Base-by-base conservation (phyloP, 2,797 vertebrate species). In the Sebastes minor region DNA sequence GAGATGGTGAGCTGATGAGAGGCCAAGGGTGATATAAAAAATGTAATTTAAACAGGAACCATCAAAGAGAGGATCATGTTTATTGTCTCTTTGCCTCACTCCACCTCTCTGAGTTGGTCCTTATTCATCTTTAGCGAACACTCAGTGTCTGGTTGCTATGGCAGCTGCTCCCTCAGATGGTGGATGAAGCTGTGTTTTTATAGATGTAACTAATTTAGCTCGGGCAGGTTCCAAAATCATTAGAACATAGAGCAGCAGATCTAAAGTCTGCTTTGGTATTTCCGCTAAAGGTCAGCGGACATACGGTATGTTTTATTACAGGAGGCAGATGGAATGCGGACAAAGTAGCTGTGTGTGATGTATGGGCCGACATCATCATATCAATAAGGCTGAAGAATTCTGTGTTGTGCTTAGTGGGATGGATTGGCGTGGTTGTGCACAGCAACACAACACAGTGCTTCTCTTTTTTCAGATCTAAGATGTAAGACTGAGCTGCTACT, bases 271-370 rank as follows among this genome's bases (percentile, higher is more conserved):
- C 89, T 70, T 74, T 88, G 89, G 85, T 91, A 91, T 94, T 93
- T 92, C 66, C 83, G 55, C 75, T 62, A 90, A 93, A 94, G 92
- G 92, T 93, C 88, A 94, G 73, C 60, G 74, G 80, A 84, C 78
- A 70, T 61, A 76, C 20, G 18, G 1, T 78, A 27, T 74, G 75
- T 87, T 89, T 91, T 88, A 87, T 89, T 89, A 92, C 70, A 78
- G 75, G 69, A 84, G 80, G 55, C 33, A 67, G 85, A 83, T 74
- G 71, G 76, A 90, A 89, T 86, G 81, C 1, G 66, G 85, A 76
- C 84, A 85, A 42, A 86, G 90, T 65, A 32, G 61, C 71, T 11
- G 5, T 18, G 13, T 85, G 84, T 90, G 84, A 93, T 91, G 85
- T 76, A 91, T 84, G 62, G 65, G 49, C 60, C 8, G 23, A 56